A percentile compares a stretch with the other conserved stretches of the same genome.
phyloP scores from a whole-genome alignment of 2,888 invertebrate genomes.

The Temnothorax unifasciatus region DNA sequence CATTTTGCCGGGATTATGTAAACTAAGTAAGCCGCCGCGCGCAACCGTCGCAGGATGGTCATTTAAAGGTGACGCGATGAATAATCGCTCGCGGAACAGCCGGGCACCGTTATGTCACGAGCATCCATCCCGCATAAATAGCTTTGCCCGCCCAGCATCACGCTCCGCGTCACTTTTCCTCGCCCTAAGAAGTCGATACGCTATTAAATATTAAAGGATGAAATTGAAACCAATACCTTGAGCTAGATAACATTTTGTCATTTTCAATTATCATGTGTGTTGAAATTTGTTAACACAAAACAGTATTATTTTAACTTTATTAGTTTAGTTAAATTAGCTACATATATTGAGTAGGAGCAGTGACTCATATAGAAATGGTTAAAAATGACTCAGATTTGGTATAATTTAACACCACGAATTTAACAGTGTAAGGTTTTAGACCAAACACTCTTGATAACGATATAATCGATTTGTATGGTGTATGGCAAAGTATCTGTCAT shows the following conservation, averaged over 20 bases:
- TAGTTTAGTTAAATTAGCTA: no score
- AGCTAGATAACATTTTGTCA: no score
- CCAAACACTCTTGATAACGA: neutral
- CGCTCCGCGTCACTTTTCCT: neutral
- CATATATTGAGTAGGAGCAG: no score
- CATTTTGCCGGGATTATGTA: constrained; percentile 43
- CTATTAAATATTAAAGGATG: no score
- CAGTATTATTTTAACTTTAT: no score
- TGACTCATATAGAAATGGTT: no score
- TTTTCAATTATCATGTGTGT: no score
- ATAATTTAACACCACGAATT: no score
- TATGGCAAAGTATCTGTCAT: neutral
- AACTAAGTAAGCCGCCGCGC: neutral
- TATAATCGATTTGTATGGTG: neutral
- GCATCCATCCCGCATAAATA: constrained; percentile 20
- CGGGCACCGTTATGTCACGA: constrained; percentile 32
- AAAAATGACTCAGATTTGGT: no score
- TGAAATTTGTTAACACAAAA: no score
- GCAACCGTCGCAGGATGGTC: constrained; percentile 15
- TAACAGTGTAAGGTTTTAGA: neutral
- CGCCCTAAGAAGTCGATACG: neutral
- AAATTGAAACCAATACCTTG: no score
- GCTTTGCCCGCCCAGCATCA: neutral
- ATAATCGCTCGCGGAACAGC: constrained; percentile 42
- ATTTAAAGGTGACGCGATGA: constrained; percentile 50